These are phyloP conservation scores for Sipunculus nudus DNA, from an alignment of 2,888 invertebrate species.

Conservation along the genomic window DNA sequence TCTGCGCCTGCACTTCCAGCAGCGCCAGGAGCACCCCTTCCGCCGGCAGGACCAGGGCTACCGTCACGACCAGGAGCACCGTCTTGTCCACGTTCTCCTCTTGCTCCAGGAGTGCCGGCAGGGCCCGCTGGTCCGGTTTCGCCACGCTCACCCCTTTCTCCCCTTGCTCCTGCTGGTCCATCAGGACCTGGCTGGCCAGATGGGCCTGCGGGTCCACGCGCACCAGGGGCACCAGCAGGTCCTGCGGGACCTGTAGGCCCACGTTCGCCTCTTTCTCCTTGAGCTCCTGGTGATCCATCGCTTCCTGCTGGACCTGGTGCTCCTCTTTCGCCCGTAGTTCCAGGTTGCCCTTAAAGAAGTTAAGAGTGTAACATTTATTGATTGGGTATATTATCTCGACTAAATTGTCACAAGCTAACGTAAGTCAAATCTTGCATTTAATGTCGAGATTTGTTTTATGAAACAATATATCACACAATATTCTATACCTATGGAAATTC, in stretches of 20 bases:
- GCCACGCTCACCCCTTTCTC: slow-evolving; percentile 4
- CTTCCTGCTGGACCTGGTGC: slow-evolving; percentile 3
- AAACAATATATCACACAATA: no score
- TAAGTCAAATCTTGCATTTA: no score
- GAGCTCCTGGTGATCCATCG: not conserved
- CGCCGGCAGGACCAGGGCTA: not conserved
- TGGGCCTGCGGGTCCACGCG: slow-evolving; percentile 23
- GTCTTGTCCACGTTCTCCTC: not conserved
- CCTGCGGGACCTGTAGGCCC: slow-evolving; percentile 34
- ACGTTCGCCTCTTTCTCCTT: not conserved
- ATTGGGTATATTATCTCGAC: no score
- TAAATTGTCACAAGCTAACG: no score
- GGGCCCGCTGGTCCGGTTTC: not conserved
- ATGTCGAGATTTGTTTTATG: no score
- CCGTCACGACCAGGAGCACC: slow-evolving; percentile 7
- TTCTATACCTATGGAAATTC: no score
- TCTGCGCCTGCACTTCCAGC: not conserved
- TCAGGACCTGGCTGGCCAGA: slow-evolving; percentile 18
- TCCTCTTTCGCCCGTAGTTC: not conserved
- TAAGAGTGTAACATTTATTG: no score
- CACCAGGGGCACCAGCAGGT: slow-evolving; percentile 14
- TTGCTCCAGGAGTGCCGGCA: not conserved
- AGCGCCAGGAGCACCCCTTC: not conserved
- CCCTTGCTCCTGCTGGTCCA: not conserved
- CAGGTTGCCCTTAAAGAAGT: no score